These are phyloP conservation scores for Clarias laeviceps DNA, from an alignment of 2,797 vertebrate genomes.

Conservation along the genomic window DNA sequence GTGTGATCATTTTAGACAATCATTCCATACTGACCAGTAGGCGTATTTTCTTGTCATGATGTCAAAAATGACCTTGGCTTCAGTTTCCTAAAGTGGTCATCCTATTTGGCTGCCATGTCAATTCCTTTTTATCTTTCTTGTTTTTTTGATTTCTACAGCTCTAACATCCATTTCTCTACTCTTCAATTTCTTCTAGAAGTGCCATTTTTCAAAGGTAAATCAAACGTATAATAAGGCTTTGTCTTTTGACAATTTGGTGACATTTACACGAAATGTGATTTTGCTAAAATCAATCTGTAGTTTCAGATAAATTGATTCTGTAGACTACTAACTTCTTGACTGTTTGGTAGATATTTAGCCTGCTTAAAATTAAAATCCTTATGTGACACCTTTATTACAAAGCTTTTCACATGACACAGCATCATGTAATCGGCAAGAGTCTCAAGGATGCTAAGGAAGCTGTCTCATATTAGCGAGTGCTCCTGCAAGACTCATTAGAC, in stretches of 20 bases:
- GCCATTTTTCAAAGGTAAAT: conserved; percentile 18
- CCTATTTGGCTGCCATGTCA: conserved; percentile 30
- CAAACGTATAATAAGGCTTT: conserved; percentile 16
- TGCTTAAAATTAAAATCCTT: neutral
- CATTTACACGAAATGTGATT: conserved; percentile 11
- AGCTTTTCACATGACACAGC: neutral
- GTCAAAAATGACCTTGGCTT: conserved; percentile 39
- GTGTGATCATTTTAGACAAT: neutral
- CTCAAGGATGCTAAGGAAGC: conserved; percentile 18
- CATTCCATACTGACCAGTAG: conserved; percentile 20
- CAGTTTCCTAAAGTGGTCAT: conserved; percentile 21
- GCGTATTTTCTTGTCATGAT: conserved; percentile 40
- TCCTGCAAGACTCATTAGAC: conserved; percentile 23
- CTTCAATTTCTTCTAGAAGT: conserved; percentile 28
- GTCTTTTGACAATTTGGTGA: conserved; percentile 29
- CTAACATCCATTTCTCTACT: conserved; percentile 39
- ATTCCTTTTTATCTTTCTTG: conserved; percentile 48
- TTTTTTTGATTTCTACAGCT: conserved; percentile 40
- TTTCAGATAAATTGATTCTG: neutral
- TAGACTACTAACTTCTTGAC: neutral
- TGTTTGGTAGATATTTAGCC: neutral
- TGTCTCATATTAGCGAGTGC: neutral
- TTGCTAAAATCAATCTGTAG: neutral
- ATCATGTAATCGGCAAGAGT: neutral
- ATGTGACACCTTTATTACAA: neutral